Percentiles rank a stretch among this genome's conserved stretches.
Evolutionary conservation across 2,888 invertebrate species (phyloP).

Genomic region (Creontiades dilutus): DNA sequence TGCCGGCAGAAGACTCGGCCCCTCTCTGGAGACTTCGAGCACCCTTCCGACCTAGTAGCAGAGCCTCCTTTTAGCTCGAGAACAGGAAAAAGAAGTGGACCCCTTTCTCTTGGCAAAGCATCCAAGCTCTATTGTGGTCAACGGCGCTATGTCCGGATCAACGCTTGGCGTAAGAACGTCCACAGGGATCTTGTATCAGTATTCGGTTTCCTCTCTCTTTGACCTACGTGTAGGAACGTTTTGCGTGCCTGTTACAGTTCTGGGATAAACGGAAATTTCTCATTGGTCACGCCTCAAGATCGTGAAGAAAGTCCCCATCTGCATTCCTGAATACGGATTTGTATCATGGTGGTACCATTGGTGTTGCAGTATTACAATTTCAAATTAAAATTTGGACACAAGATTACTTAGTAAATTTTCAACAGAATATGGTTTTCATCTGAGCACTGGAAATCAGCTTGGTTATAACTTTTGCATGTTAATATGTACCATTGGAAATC

Average conservation of each 20-base stretch:
- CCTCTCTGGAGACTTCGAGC: not conserved
- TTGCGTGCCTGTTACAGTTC: not conserved
- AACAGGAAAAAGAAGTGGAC: constrained; percentile 36
- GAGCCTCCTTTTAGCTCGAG: constrained; percentile 16
- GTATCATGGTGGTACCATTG: too few species aligned
- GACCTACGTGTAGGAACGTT: not conserved
- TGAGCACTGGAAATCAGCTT: too few species aligned
- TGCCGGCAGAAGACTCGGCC: not conserved
- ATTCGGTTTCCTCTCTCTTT: not conserved
- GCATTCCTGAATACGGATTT: not conserved
- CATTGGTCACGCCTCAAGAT: not conserved
- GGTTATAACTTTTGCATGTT: too few species aligned
- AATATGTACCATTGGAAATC: too few species aligned
- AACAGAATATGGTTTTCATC: too few species aligned
- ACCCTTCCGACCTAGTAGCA: not conserved
- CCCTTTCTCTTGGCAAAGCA: constrained; percentile 34
- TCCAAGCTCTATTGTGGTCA: constrained; percentile 7
- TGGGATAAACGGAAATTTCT: not conserved
- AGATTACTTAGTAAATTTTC: too few species aligned
- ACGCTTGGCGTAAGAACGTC: constrained; percentile 20
- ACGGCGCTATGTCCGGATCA: constrained; percentile 5
- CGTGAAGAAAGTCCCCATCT: not conserved
- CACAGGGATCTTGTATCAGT: not conserved
- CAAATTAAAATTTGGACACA: too few species aligned
- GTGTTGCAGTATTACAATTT: too few species aligned